Evolutionary conservation across 2,113 vertebrate species (phyloP).

Genomic region (Bombycilla garrulus): DNA sequence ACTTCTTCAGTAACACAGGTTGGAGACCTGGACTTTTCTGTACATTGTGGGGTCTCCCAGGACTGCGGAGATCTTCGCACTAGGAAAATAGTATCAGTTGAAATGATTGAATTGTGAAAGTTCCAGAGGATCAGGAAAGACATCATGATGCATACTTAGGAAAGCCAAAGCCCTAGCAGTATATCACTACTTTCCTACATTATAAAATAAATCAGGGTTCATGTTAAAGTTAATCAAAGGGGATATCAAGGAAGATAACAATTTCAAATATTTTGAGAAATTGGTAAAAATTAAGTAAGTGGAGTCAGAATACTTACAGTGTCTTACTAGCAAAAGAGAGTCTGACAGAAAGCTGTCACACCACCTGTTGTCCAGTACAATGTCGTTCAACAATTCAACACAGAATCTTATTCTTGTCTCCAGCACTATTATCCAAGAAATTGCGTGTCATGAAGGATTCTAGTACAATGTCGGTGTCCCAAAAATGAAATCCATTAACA

Average conservation of each 20-base stretch:
- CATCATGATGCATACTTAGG: background rate
- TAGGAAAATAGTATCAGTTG: background rate
- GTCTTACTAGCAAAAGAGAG: background rate
- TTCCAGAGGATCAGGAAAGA: background rate
- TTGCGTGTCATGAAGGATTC: background rate
- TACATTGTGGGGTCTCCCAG: no score
- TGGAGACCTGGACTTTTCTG: no score
- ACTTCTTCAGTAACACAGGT: no score
- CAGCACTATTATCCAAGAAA: background rate
- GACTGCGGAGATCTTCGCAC: no score
- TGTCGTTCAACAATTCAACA: background rate
- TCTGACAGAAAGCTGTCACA: background rate
- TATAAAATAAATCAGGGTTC: background rate
- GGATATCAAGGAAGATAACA: background rate
- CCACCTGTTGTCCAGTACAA: background rate
- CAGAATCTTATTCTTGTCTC: background rate
- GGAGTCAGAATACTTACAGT: background rate
- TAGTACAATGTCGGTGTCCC: background rate
- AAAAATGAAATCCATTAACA: background rate
- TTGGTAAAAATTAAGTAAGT: background rate
- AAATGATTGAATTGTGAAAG: background rate
- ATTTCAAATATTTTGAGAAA: background rate
- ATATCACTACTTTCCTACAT: background rate
- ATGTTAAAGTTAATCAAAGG: background rate
- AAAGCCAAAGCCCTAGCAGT: background rate